phyloP scores from a whole-genome alignment of 2,113 vertebrate genomes.

The Rattus norvegicus region DNA sequence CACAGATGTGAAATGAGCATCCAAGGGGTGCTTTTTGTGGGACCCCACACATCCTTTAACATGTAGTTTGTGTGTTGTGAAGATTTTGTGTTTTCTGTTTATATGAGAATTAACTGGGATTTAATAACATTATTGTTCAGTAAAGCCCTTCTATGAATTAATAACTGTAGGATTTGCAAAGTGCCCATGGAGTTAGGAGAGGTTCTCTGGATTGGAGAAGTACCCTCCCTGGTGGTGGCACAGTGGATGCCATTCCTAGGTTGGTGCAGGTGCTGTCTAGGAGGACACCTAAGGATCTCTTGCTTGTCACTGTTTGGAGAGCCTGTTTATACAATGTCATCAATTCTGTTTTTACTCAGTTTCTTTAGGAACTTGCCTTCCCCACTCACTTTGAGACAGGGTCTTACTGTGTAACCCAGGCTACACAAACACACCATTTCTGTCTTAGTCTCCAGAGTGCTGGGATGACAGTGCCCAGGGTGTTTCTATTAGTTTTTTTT shows the following conservation, averaged over 20 bases:
- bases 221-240: rapidly evolving
- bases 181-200: neutral
- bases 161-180: neutral
- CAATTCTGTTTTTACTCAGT: neutral
- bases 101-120: neutral
- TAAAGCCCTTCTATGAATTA: slow-evolving; percentile 44
- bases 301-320: neutral
- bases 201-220: neutral
- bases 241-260: rapidly evolving
- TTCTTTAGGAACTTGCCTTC: neutral
- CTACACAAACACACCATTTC: neutral
- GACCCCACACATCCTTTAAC: neutral
- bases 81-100: slow-evolving; percentile 42
- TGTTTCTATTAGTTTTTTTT: neutral
- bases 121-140: slow-evolving; percentile 12
- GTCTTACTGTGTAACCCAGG: neutral
- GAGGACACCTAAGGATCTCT: rapidly evolving
- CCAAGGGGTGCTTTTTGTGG: neutral
- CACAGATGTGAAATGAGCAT: neutral
- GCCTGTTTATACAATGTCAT: neutral
- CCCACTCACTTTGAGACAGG: neutral
- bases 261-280: neutral
- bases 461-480: neutral
- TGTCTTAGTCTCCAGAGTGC: neutral
- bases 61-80: neutral